Conservation (phyloP, 2,797 vertebrate species). For the Oryzias sinensis region DNA sequence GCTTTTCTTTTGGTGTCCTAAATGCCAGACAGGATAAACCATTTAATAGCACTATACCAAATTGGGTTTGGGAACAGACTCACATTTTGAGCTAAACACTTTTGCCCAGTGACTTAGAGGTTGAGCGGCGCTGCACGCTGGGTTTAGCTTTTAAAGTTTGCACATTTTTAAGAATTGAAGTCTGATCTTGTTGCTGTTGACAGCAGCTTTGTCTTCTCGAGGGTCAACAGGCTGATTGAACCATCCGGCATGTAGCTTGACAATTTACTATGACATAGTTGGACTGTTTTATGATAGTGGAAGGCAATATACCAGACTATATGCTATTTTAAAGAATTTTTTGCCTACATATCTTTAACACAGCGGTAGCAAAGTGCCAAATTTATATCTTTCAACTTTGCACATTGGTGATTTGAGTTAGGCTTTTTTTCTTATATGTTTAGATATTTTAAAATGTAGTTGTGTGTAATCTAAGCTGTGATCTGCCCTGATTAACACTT, state of each 20-base stretch:
- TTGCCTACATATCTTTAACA: constrained; percentile 62
- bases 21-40: constrained; percentile 29
- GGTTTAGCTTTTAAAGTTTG: constrained; percentile 45
- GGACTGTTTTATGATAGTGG: constrained; percentile 29
- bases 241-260: constrained; percentile 40
- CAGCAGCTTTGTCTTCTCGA: constrained; percentile 35
- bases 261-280: constrained; percentile 23
- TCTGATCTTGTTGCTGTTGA: constrained; percentile 31
- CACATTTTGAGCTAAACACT: constrained; percentile 43
- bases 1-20: constrained; percentile 23
- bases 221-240: constrained; percentile 42
- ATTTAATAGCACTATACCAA: constrained; percentile 40
- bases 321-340: constrained; percentile 50
- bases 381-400: constrained; percentile 60
- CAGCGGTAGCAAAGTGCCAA: constrained; percentile 69
- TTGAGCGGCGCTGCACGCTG: constrained; percentile 29
- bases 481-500: constrained; percentile 50
- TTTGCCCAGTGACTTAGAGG: constrained; percentile 30
- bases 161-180: constrained; percentile 30
- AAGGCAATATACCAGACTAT: constrained; percentile 51
- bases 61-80: constrained; percentile 42
- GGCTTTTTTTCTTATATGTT: constrained; percentile 50
- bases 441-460: constrained; percentile 64
- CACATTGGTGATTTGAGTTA: constrained; percentile 65
- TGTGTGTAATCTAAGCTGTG: constrained; percentile 73